These are phyloP conservation scores for Orthosia gothica DNA, from an alignment of 2,888 invertebrate species.

Conservation along the genomic window DNA sequence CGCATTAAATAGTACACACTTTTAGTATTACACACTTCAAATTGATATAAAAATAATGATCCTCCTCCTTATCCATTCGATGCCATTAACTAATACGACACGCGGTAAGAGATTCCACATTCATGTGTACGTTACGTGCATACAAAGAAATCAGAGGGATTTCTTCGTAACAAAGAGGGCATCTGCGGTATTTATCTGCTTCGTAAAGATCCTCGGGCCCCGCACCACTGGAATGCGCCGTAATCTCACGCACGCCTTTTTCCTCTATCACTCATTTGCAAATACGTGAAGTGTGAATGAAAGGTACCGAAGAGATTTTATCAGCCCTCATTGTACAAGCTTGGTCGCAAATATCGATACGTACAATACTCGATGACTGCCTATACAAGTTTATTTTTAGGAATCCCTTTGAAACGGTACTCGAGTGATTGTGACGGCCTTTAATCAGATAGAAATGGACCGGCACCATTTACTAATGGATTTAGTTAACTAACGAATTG, in stretches of 20 bases:
- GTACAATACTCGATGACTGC: constrained; percentile 58
- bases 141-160: constrained; percentile 73
- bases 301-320: constrained; percentile 50
- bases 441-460: constrained; percentile 66
- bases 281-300: constrained; percentile 65
- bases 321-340: constrained; percentile 42
- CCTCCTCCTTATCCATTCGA: background rate
- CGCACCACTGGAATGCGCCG: constrained; percentile 64
- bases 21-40: background rate
- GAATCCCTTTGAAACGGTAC: constrained; percentile 55
- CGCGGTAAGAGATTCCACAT: constrained; percentile 47
- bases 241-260: constrained; percentile 59
- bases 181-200: constrained; percentile 78
- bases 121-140: constrained; percentile 32
- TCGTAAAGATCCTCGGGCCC: constrained; percentile 69
- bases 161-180: constrained; percentile 76
- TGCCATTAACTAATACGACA: constrained; percentile 34
- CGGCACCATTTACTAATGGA: constrained; percentile 67
- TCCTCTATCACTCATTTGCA: constrained; percentile 65
- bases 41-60: background rate
- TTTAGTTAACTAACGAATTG: constrained; percentile 65
- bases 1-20: background rate
- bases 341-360: constrained; percentile 69
- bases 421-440: constrained; percentile 60
- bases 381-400: constrained; percentile 62